Conservation (phyloP, 2,888 invertebrate genomes). For the Heliconius sara region DNA sequence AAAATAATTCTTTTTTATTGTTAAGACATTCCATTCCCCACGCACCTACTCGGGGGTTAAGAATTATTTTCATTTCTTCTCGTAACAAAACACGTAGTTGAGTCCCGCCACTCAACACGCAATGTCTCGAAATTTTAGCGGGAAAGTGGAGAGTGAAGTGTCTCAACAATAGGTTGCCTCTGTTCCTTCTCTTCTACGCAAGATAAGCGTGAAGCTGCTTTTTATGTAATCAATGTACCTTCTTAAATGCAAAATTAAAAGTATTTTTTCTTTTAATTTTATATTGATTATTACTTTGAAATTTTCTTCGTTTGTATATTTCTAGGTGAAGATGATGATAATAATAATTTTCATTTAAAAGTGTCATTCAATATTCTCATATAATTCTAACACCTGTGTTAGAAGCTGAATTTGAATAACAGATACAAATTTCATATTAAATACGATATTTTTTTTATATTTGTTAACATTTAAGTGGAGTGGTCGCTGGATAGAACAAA, state of each 20-base stretch:
- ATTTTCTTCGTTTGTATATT: background rate
- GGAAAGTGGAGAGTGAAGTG: background rate
- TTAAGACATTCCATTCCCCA: too few species aligned
- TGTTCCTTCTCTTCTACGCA: background rate
- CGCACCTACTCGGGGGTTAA: too few species aligned
- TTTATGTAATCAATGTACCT: background rate
- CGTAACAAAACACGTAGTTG: too few species aligned
- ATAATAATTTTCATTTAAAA: background rate
- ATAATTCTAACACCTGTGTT: background rate
- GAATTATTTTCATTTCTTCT: too few species aligned
- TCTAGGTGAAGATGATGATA: background rate
- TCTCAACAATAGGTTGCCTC: background rate
- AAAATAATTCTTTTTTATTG: background rate
- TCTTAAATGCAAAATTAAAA: background rate
- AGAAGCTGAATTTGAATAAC: background rate
- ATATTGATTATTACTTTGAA: background rate
- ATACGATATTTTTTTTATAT: too few species aligned
- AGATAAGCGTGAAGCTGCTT: background rate
- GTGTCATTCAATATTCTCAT: background rate
- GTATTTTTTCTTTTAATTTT: background rate
- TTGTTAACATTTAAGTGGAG: too few species aligned
- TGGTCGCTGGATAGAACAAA: too few species aligned
- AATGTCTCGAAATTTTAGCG: background rate
- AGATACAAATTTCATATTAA: background rate
- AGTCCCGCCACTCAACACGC: too few species aligned